These are phyloP conservation scores for Rattus norvegicus DNA, from an alignment of 2,113 vertebrate genomes.

Conservation along the genomic window DNA sequence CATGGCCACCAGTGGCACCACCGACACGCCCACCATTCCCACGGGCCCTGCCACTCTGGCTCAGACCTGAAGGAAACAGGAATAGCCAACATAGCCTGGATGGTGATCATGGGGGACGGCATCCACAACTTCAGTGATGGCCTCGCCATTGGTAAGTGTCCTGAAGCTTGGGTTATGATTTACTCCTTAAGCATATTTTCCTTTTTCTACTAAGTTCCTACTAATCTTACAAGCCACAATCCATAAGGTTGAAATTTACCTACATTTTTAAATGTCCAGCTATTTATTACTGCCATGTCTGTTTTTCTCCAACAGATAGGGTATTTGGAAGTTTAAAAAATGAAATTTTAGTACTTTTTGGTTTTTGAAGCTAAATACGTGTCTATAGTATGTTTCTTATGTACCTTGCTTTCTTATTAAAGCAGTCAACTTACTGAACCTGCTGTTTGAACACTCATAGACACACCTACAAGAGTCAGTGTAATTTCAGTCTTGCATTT, in stretches of 20 bases:
- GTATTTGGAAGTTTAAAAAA: neutral
- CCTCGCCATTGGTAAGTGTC: conserved; percentile 94
- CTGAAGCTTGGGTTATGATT: neutral
- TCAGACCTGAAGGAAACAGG: conserved; percentile 97
- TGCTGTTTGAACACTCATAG: neutral
- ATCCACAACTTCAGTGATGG: conserved; percentile 99
- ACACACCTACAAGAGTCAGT: neutral
- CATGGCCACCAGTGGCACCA: conserved; percentile 88
- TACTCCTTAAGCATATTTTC: neutral
- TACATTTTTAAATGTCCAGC: neutral
- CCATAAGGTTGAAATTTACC: neutral
- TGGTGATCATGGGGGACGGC: conserved; percentile 99
- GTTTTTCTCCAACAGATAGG: neutral
- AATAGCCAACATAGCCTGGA: conserved; percentile 99
- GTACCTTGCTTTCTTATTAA: neutral
- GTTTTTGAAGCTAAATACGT: neutral
- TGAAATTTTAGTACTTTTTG: neutral
- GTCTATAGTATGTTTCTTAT: neutral
- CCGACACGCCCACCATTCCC: conserved; percentile 93
- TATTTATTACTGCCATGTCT: neutral
- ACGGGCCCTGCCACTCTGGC: conserved; percentile 97
- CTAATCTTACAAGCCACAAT: neutral
- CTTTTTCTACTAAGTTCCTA: neutral
- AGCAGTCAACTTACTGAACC: conserved; percentile 1
- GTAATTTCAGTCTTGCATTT: conserved; percentile 38